Base-by-base conservation (phyloP, 2,113 vertebrate genomes). In the Danionella cerebrum region DNA sequence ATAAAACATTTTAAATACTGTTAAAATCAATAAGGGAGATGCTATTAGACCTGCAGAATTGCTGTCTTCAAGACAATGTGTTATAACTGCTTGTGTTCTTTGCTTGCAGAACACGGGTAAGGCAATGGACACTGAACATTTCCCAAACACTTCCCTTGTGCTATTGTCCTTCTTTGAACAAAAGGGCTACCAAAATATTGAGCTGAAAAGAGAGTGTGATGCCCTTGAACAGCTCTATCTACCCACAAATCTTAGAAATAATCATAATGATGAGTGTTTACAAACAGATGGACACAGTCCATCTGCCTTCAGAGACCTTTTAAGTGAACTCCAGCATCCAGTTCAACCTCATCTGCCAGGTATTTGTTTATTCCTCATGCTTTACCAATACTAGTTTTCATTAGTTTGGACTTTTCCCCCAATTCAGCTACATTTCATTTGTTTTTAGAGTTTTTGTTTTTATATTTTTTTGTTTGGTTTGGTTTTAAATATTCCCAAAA, bases 141-240 rank as follows among this genome's bases (percentile, higher is more conserved):
- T n/a, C 18, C n/a, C 33, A 11, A 9, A 62, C 39, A 14, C 58
- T 1, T 39, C 78, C 4, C 55, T 81, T 45, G 51, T 90, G 13
- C 10, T 86, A 4, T 42, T 86, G 3, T 39, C 73, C 16, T 90
- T 90, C 63, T 79, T 83, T 5, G 31, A 84, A 19, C 69, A 86
- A 13, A 38, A 76, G 1, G 74, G 74, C 60, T 50, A 51, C 11
- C 4, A 1, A 1, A 67, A 64, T 13, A 0, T 9, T 0, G 60
- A 69, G 2, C 68, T 79, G 33, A 0, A 2, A 3, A 12, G 38
- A 1, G 82, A 83, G 52, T 59, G 86, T 1, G 3, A 7, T 1
- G 47, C 59, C 0, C 33, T 88, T 52, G 27, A 29, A 2, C 45
- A 77, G 0, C 1, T 82, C 0, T 41, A n/a, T 1, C 1, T 19